phyloP scores from a whole-genome alignment of 2,888 invertebrate species.

The Hypomecis atomaria region DNA sequence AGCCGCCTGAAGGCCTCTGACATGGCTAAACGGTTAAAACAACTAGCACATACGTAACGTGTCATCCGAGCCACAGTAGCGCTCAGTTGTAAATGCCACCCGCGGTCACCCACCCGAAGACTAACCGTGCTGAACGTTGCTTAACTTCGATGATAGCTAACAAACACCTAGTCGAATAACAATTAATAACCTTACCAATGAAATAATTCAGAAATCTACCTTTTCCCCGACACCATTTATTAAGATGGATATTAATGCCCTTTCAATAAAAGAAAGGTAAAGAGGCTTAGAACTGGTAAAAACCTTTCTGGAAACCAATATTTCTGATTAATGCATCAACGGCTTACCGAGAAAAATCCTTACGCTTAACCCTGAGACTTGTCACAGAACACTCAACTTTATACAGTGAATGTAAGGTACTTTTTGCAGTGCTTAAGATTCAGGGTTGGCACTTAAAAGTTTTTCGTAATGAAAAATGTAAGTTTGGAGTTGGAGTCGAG shows the following conservation, averaged over 20 bases:
- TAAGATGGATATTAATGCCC: constrained; percentile 21
- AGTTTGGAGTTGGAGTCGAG: constrained; percentile 63
- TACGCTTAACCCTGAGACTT: constrained; percentile 26
- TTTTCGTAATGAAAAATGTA: constrained; percentile 72
- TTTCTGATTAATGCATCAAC: constrained; percentile 43
- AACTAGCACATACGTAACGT: too few relatives aligned
- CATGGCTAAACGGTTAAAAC: too few relatives aligned
- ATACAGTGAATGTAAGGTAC: constrained; percentile 9
- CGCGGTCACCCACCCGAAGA: too few relatives aligned
- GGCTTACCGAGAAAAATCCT: constrained; percentile 37
- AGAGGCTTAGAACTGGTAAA: constrained; percentile 37
- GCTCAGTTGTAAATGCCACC: too few relatives aligned
- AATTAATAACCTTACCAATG: too few relatives aligned
- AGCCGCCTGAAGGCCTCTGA: too few relatives aligned
- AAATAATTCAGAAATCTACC: not conserved
- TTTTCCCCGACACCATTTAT: constrained; percentile 6
- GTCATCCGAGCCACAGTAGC: too few relatives aligned
- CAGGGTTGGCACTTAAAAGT: constrained; percentile 54
- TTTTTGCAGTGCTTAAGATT: constrained; percentile 26
- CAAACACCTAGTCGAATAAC: too few relatives aligned
- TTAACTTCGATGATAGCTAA: too few relatives aligned
- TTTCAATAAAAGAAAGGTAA: constrained; percentile 41
- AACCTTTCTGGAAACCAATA: constrained; percentile 42
- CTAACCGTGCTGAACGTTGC: too few relatives aligned
- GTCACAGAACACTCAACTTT: constrained; percentile 30